Conservation (phyloP, 2,797 vertebrate genomes). For the Carcharodon carcharias region DNA sequence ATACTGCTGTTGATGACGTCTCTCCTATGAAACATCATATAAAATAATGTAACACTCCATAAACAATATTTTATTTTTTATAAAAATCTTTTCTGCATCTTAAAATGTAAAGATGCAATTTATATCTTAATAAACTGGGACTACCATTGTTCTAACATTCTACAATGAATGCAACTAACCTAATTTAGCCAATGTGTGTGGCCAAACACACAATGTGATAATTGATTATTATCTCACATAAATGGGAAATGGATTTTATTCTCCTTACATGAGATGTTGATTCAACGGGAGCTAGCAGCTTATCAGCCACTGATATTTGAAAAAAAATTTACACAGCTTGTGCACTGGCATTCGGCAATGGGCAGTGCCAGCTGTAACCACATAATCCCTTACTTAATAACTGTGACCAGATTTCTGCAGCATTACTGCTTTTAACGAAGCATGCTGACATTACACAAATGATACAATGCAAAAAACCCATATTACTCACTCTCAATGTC, state of each 20-base stretch:
- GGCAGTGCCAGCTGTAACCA: background rate
- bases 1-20: background rate
- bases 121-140: background rate
- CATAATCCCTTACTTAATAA: background rate
- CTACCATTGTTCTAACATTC: background rate
- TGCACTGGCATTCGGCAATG: background rate
- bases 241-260: background rate
- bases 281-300: background rate
- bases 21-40: background rate
- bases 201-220: background rate
- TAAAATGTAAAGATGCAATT: background rate
- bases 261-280: background rate
- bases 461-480: background rate
- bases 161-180: background rate
- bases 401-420: background rate
- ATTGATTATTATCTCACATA: background rate
- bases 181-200: background rate
- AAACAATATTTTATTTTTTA: background rate
- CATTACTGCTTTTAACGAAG: background rate
- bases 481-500: background rate
- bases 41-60: background rate
- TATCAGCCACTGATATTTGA: background rate
- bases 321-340: background rate
- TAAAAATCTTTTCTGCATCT: background rate
- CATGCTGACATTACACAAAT: background rate